phyloP scores from a whole-genome alignment of 2,797 vertebrate genomes.

The Aldrovandia affinis region DNA sequence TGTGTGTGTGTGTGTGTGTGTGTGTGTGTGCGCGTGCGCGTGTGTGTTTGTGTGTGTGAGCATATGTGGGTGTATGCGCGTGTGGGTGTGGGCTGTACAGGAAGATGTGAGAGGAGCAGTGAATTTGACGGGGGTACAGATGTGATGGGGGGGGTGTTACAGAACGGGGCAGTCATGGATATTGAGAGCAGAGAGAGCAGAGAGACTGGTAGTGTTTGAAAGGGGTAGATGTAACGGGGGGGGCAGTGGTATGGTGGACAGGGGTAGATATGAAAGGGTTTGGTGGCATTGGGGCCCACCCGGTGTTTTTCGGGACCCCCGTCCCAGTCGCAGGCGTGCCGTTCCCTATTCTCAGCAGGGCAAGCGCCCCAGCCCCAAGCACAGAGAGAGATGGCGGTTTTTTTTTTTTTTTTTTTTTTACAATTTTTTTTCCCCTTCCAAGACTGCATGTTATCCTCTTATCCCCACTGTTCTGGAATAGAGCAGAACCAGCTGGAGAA shows the following conservation, averaged over 20 bases:
- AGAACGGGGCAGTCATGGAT: slow-evolving; percentile 34
- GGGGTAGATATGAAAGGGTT: not conserved
- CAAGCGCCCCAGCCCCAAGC: slow-evolving; percentile 72
- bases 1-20: too few relatives aligned
- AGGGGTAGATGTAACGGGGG: not conserved
- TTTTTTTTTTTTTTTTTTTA: slow-evolving; percentile 14
- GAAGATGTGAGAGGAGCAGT: too few relatives aligned
- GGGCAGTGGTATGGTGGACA: not conserved
- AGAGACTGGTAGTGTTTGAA: not conserved
- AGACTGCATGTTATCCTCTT: slow-evolving; percentile 97
- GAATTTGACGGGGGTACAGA: too few relatives aligned
- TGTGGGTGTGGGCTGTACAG: slow-evolving; percentile 40
- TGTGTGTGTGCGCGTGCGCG: not conserved
- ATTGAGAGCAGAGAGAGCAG: not conserved
- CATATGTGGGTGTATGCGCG: slow-evolving; percentile 43
- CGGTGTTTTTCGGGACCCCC: not conserved
- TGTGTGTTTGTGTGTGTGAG: not conserved
- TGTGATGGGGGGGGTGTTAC: not conserved
- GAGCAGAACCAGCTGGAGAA: slow-evolving; percentile 98
- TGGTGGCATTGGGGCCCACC: not conserved
- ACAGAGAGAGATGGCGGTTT: slow-evolving; percentile 54
- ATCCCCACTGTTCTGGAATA: slow-evolving; percentile 99
- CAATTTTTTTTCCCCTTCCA: slow-evolving; percentile 65
- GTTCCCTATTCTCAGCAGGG: slow-evolving; percentile 55
- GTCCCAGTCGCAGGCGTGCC: not conserved